These are phyloP conservation scores for Casuarius casuarius DNA, from an alignment of 2,113 vertebrate genomes.

Conservation along the genomic window DNA sequence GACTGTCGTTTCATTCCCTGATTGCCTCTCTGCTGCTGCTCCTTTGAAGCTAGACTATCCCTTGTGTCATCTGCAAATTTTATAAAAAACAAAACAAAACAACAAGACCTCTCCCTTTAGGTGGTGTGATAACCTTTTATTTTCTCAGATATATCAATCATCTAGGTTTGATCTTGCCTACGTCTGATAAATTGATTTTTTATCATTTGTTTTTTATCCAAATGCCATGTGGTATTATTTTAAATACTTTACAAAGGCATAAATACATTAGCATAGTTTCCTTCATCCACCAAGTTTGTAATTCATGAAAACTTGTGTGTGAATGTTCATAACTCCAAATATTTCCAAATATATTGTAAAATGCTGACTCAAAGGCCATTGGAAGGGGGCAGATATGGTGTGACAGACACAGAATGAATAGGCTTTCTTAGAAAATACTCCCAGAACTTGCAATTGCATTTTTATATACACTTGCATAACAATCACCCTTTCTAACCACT, in stretches of 20 bases:
- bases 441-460: background rate
- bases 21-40: background rate
- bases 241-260: background rate
- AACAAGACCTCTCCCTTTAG: background rate
- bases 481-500: conserved; percentile 5
- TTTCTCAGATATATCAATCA: background rate
- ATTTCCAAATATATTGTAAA: background rate
- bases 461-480: background rate
- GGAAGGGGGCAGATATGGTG: background rate
- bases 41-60: background rate
- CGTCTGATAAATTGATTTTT: background rate
- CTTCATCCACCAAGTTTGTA: background rate
- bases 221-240: background rate
- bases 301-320: background rate
- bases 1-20: background rate
- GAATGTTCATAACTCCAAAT: background rate
- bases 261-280: background rate
- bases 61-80: background rate
- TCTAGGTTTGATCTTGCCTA: background rate
- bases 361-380: background rate
- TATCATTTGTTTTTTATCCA: background rate
- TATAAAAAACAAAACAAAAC: background rate
- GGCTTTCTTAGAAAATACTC: background rate
- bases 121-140: background rate
- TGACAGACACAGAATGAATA: background rate